Evolutionary conservation across 2,888 invertebrate species (phyloP).

Genomic region (Aleiodes testaceus): DNA sequence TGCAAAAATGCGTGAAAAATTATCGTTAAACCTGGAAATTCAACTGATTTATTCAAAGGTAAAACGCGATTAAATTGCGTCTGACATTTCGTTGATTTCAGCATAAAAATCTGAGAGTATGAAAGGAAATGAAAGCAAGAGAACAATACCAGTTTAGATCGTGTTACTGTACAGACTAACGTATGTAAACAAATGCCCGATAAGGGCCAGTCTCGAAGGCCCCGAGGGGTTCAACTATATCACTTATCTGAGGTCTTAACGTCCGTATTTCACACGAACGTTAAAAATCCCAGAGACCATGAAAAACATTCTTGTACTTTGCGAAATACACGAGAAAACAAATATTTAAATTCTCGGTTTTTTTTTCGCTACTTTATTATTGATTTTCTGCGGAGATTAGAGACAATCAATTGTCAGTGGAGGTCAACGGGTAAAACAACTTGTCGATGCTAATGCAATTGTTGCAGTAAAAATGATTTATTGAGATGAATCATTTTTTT

Average conservation of each 20-base stretch:
- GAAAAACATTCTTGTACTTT: background rate
- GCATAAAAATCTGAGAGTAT: background rate
- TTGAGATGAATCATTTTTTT: no score
- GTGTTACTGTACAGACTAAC: constrained; percentile 4
- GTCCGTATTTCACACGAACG: constrained; percentile 4
- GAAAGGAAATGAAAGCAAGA: background rate
- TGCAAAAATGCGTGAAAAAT: no score
- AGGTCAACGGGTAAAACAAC: no score
- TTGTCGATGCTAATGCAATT: no score
- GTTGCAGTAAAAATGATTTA: no score
- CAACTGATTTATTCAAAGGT: constrained; percentile 6
- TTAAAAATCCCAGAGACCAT: background rate
- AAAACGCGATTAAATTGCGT: constrained; percentile 35
- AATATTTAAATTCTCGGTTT: no score
- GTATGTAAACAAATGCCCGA: constrained; percentile 21
- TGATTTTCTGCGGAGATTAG: no score
- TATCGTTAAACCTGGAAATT: no score
- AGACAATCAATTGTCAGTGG: no score
- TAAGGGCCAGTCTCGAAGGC: constrained; percentile 15
- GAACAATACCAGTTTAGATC: background rate
- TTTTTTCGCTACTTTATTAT: no score
- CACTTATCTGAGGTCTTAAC: constrained; percentile 11
- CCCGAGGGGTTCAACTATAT: background rate
- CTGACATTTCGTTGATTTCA: constrained; percentile 9
- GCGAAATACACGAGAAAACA: background rate